These are phyloP conservation scores for Ardeotis arabs DNA, from an alignment of 2,113 vertebrate species.

Conservation along the genomic window DNA sequence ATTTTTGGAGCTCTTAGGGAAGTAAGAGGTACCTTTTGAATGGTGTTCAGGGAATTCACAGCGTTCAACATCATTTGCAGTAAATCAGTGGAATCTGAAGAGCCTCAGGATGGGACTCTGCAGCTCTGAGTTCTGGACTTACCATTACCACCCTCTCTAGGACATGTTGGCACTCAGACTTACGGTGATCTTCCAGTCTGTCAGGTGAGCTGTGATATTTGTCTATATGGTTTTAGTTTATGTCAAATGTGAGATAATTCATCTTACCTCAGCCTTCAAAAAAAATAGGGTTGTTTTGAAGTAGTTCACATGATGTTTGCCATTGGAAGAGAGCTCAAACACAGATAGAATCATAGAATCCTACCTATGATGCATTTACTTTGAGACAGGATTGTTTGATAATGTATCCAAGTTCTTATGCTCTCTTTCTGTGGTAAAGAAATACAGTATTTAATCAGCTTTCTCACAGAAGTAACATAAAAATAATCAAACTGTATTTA, in stretches of 20 bases:
- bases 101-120: neutral
- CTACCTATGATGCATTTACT: neutral
- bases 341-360: too few relatives aligned
- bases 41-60: neutral
- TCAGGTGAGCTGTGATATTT: slow-evolving; percentile 23
- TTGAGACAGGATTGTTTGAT: neutral
- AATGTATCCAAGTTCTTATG: neutral
- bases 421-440: neutral
- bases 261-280: neutral
- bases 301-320: neutral
- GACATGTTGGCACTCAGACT: neutral
- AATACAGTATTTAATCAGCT: neutral
- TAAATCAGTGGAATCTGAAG: neutral
- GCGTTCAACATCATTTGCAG: neutral
- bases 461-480: neutral
- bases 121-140: neutral
- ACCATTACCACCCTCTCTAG: neutral
- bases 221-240: neutral
- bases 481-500: neutral
- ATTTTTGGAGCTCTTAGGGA: slow-evolving; percentile 17
- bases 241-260: neutral
- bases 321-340: neutral
- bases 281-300: neutral
- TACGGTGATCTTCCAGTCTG: neutral
- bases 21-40: neutral